Base-by-base conservation (phyloP, 2,113 vertebrate genomes). In the Enhydra lutris region DNA sequence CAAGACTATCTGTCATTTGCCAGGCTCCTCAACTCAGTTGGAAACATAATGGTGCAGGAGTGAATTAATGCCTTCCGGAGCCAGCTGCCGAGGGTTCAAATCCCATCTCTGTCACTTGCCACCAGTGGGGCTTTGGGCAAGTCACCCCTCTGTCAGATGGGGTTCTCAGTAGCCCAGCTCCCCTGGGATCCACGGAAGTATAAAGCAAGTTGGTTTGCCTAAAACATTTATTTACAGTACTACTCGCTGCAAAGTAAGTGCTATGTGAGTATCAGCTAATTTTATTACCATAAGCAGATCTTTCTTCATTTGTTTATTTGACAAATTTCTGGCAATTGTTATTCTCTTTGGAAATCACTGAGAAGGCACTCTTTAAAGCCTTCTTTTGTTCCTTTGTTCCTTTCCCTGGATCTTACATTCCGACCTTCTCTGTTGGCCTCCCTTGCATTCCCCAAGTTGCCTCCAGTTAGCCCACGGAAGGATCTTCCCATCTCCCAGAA, bases 141-240 rank as follows among this genome's bases (percentile, higher is more conserved):
- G 20, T 47, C 21, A 31, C n/a, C 36, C 7, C 42, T 59, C 57
- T 45, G 21, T 39, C 63, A 4, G 31, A 23, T 63, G 34, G 15
- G 45, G 21, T n/a, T 45, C 31, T 3, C 3, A 47, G 34, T 2
- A 26, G 36, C 23, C 20, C 57, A 61, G 74, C 36, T 55, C 39
- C 55, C 34, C 36, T 0, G 6, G 82, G 42, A 34, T 85, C 52
- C 76, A 73, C 47, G 34, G 0, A 89, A 96, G 73, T 65, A 78
- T n/a, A 55, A 86, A 74, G 59, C 89, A 82, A 57, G 89, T 11
- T 76, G 73, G 78, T 83, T 93, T 96, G 82, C 86, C 69, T 15
- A 59, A 92, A 63, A 81, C 81, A 11, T 94, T 98, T 97, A 94
- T 97, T 97, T 96, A 96, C 78, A 94, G 96, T 42, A 50, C 34